Conservation (phyloP, 2,113 vertebrate species). For the Ranitomeya variabilis region DNA sequence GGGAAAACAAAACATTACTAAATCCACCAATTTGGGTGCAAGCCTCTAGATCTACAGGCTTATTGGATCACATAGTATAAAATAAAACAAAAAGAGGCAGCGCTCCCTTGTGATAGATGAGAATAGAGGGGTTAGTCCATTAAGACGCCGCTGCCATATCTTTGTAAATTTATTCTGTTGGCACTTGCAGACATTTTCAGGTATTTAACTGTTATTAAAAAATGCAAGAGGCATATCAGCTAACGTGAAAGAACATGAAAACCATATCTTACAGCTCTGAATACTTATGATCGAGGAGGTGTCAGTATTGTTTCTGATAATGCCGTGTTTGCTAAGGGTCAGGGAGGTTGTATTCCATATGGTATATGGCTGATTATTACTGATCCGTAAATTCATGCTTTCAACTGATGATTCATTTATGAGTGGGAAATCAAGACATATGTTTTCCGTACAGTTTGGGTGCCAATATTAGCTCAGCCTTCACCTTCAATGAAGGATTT, state of each 20-base stretch:
- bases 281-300: background rate
- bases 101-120: too few relatives aligned
- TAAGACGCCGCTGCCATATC: background rate
- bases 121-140: too few relatives aligned
- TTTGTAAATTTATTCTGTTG: background rate
- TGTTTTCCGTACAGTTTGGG: background rate
- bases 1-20: too few relatives aligned
- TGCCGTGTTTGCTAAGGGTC: slow-evolving; percentile 26
- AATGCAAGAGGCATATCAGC: background rate
- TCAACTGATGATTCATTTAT: slow-evolving; percentile 49
- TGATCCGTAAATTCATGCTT: background rate
- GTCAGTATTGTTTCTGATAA: background rate
- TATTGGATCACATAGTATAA: too few relatives aligned
- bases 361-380: slow-evolving; percentile 31
- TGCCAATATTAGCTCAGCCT: slow-evolving; percentile 27
- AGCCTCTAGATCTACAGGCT: too few relatives aligned
- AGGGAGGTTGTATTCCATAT: slow-evolving; percentile 27
- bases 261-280: background rate
- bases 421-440: slow-evolving; percentile 43
- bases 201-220: background rate
- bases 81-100: too few relatives aligned
- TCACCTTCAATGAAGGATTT: slow-evolving; percentile 34
- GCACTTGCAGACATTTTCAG: background rate
- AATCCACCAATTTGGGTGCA: too few relatives aligned
- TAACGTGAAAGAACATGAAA: background rate